A percentile compares a stretch with the other conserved stretches of the same genome.
These are phyloP conservation scores for Furnarius figulus DNA, from an alignment of 2,113 vertebrate species.

Conservation along the genomic window DNA sequence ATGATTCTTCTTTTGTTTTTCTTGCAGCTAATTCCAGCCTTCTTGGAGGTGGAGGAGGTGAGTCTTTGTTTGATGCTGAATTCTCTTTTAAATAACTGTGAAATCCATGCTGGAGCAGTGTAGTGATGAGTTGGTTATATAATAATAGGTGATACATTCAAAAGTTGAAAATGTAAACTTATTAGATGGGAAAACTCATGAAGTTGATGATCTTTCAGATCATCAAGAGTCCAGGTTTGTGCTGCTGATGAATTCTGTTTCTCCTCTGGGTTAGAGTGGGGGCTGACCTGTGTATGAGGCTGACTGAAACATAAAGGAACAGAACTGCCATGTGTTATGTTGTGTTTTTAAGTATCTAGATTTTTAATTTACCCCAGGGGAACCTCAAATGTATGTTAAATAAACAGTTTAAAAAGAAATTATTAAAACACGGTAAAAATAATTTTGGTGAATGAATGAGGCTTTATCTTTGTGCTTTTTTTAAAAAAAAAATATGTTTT, in stretches of 20 bases:
- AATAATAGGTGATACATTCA: not conserved
- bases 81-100: not conserved
- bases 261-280: not conserved
- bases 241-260: not conserved
- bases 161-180: not conserved
- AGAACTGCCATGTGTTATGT: not conserved
- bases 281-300: not conserved
- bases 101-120: not conserved
- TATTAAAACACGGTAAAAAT: not conserved
- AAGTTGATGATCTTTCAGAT: accelerated
- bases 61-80: slow-evolving; percentile 66
- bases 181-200: not conserved
- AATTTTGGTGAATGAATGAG: not conserved
- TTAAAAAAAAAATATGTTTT: not conserved
- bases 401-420: not conserved
- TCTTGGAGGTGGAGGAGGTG: slow-evolving; percentile 96
- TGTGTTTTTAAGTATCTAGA: not conserved
- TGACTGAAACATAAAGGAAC: not conserved
- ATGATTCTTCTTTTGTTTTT: slow-evolving; percentile 55
- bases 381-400: not conserved
- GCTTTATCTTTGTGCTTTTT: not conserved
- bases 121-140: not conserved
- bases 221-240: not conserved
- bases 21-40: slow-evolving; percentile 94
- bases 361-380: not conserved